Evolutionary conservation across 2,888 invertebrate species (phyloP).

Genomic region (Amblyjoppa proteus): DNA sequence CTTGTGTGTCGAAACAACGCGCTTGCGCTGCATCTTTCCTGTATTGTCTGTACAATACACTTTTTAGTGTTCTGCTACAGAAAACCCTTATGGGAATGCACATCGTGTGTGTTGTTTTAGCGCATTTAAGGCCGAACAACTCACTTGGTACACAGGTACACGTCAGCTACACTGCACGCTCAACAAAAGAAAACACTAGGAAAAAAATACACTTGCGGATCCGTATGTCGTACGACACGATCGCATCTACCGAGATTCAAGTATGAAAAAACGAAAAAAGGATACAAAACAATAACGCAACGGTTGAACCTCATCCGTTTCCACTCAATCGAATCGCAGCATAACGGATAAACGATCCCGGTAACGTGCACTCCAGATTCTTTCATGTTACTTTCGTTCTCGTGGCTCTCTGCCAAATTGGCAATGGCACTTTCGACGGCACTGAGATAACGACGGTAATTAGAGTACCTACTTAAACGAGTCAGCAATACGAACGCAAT

Average conservation of each 20-base stretch:
- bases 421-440: slow-evolving; percentile 15
- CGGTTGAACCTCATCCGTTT: background rate
- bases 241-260: background rate
- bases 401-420: slow-evolving; percentile 27
- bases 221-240: no score
- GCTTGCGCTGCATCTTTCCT: no score
- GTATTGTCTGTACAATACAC: no score
- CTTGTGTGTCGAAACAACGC: no score
- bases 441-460: slow-evolving; percentile 14
- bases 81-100: no score
- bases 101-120: no score
- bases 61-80: no score
- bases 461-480: background rate
- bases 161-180: no score
- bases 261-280: background rate
- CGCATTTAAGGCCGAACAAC: no score
- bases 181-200: no score
- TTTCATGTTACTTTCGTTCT: slow-evolving; percentile 15
- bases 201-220: no score
- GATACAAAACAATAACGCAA: background rate
- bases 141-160: no score
- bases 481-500: background rate
- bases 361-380: slow-evolving; percentile 21
- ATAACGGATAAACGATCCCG: slow-evolving; percentile 20
- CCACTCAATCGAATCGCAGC: slow-evolving; percentile 11